Evolutionary conservation across 2,113 vertebrate species (phyloP), one percentile per base, ranked within the genome.

Genomic region (Tachysurus fulvidraco): DNA sequence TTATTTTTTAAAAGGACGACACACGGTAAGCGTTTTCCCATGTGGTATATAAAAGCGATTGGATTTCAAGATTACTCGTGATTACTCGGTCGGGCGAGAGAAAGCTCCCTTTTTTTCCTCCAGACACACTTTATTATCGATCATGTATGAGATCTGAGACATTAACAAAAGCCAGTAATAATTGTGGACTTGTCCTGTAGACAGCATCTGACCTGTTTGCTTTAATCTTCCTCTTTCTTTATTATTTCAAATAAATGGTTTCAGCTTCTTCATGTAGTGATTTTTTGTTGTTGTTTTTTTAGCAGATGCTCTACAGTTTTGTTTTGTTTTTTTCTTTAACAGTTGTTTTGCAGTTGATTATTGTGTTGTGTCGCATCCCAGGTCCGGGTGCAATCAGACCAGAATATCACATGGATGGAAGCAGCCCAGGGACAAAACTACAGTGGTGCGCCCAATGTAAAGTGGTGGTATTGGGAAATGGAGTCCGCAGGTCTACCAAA

Each of bases 361-460:
- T 50, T 83, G 5, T 78, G 36, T 59, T 44, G 17, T 19, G 14
- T 62, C 64, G 30, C 14, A 6, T 88, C 79, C 64, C 77, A 96
- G 95, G 93, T 91, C 44, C 95, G 67, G 91, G 92, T 84, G 92
- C 91, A 79, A 92, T 90, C 82, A 95, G 95, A 90, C 94, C 94
- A 64, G 92, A 96, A 65, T 88, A 91, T 83, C 94, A 92, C 64
- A 91, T 88, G 1, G 19, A 89, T 0, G 69, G 91, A 25, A 91
- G 93, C 25, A 83, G 92, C 82, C 55, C 93, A 0, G 93, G 91
- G 0, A 71, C 92, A 83, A 94, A 95, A 44, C 93, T 96, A 19
- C 96, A 95, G 55, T 96, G 96, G 94, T 99, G 98, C 86, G 96
- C 95, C 86, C 94, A 96, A 86, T 99, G 98, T 93, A 98, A 97